Percentiles rank a stretch among this genome's conserved stretches.
Evolutionary conservation across 2,113 vertebrate genomes (phyloP).

Genomic region (Pelvicachromis taeniatus): DNA sequence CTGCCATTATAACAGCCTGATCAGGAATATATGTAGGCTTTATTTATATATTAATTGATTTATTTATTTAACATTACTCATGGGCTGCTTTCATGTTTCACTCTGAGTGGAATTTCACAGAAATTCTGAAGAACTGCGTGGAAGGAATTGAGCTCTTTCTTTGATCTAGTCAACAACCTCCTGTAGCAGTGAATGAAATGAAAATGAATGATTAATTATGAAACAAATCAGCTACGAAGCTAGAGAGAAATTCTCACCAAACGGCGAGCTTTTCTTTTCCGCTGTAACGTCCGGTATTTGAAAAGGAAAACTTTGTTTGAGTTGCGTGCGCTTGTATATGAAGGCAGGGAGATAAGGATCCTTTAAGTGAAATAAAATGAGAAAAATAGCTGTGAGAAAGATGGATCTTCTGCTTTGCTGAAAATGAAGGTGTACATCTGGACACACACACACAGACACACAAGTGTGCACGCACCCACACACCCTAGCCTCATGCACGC

Average conservation of each 20-base stretch:
- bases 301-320: not conserved
- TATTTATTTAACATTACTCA: not conserved
- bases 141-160: not conserved
- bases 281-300: not conserved
- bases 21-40: not conserved
- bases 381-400: not conserved
- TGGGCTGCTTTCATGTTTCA: not conserved
- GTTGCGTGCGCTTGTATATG: not conserved
- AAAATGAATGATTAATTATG: not conserved
- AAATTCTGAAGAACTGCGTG: not conserved
- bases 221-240: not conserved
- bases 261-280: not conserved
- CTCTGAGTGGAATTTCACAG: not conserved
- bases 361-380: not conserved
- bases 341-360: not conserved
- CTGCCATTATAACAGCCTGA: not conserved
- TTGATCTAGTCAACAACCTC: not conserved
- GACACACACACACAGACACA: not conserved
- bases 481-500: not conserved
- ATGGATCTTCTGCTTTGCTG: constrained; percentile 19
- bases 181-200: not conserved
- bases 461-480: not conserved
- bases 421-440: constrained; percentile 57
- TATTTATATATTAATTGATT: not conserved
- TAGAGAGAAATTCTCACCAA: not conserved